Evolutionary conservation across 2,888 invertebrate species (phyloP).

Genomic region (Chaitophorus viminalis): DNA sequence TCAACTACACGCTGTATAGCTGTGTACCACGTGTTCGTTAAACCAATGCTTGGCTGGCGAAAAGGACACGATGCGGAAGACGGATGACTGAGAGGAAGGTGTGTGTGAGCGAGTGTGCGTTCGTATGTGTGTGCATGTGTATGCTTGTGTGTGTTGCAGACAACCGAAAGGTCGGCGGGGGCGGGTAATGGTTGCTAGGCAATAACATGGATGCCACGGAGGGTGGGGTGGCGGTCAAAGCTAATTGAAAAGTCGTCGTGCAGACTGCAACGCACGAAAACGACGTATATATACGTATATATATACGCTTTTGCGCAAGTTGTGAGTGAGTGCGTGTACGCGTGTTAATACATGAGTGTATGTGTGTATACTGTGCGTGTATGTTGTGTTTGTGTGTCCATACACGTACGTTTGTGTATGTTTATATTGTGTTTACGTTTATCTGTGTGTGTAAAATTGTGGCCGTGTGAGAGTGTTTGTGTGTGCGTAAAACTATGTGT

Average conservation of each 20-base stretch:
- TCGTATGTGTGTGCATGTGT: too few species aligned
- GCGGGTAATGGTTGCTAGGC: background rate
- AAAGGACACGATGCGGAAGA: background rate
- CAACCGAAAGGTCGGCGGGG: background rate
- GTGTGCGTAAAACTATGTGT: background rate
- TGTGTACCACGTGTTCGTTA: background rate
- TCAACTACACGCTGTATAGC: background rate
- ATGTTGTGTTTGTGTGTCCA: background rate
- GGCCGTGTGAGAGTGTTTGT: background rate
- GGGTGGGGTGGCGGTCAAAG: conserved; percentile 37
- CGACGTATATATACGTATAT: background rate
- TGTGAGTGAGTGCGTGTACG: background rate
- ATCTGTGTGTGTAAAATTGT: background rate
- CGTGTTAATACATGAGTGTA: background rate
- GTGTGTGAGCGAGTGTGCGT: too few species aligned
- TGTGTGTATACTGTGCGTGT: too few species aligned
- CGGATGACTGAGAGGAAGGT: background rate
- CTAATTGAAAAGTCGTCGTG: conserved; percentile 61
- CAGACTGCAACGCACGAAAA: conserved; percentile 55
- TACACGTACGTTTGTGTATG: background rate
- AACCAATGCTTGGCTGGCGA: too few species aligned
- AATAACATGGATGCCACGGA: background rate
- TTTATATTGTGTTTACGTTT: background rate
- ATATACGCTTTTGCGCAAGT: background rate
- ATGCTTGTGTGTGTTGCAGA: background rate